Evolutionary conservation across 2,888 invertebrate genomes (phyloP), one percentile per base, ranked within the genome.

Genomic region (Linnaemya tessellans): DNA sequence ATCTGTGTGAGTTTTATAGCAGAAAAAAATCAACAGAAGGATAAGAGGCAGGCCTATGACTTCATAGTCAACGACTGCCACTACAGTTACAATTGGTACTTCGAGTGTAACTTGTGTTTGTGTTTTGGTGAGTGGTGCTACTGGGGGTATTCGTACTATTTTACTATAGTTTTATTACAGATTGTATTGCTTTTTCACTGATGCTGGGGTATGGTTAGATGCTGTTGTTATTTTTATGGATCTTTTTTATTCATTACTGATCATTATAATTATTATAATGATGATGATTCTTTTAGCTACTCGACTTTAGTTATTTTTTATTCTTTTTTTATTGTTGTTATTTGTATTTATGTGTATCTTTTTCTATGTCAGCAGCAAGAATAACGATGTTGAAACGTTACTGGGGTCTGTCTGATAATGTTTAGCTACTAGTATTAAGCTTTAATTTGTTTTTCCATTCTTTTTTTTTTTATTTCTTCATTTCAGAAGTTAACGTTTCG

Each of bases 181-280:
- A 73, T 70, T 81, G 13, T 62, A 74, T 77, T 43, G 35, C 49
- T 68, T 68, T 71, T 60, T 56, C 74, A 70, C 10, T 73, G 58
- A 49, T 78, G 80, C 74, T 75, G 79, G 65, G 60, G 60, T 56
- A 38, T 81, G 30, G 35, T 11, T 30, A 41, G n/a, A 20, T 64
- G 20, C 25, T 30, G 68, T 15, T 65, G 41, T 54, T 56, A 49
- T 60, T 68, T 67, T 35, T 46, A 49, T 64, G 25, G 62, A 62
- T 65, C 46, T 80, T 65, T 73, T 73, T 74, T 67, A 83, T 71
- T 56, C 75, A 75, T 77, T 80, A 68, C 84, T 78, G 86, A 84
- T 86, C 86, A 80, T 86, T 84, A 84, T 86, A 86, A 84, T 86
- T 84, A 84, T 84, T 83, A 86, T 86, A 82, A 85, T 85, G 85